Conservation (phyloP, 2,113 vertebrate genomes). For the Nerophis ophidion region DNA sequence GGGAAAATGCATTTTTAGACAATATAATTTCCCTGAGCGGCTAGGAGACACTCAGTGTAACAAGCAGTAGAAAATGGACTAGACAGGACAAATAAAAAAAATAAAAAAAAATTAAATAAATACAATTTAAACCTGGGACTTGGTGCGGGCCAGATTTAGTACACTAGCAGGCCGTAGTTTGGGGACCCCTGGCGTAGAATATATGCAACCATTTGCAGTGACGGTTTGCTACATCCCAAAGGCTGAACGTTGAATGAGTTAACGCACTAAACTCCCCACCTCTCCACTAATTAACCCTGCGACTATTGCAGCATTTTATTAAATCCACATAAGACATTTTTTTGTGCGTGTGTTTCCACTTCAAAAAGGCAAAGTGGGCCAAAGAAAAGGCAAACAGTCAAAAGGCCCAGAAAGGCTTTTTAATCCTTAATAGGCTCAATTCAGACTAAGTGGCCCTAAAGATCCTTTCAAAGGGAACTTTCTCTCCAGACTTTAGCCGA, state of each 20-base stretch:
- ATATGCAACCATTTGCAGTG: no score
- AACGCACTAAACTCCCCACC: constrained; percentile 85
- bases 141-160: no score
- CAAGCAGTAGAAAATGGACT: no score
- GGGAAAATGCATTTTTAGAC: no score
- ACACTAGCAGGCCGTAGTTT: no score
- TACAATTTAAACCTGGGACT: no score
- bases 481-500: constrained; percentile 33
- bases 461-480: constrained; percentile 80
- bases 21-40: no score
- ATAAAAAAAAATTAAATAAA: no score
- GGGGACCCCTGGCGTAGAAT: no score
- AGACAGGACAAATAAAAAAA: no score
- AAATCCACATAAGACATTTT: constrained; percentile 88
- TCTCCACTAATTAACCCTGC: constrained; percentile 95
- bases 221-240: constrained; percentile 40
- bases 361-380: constrained; percentile 86
- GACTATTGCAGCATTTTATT: constrained; percentile 86
- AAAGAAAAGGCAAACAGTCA: constrained; percentile 96
- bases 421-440: constrained; percentile 98
- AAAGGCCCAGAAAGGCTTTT: constrained; percentile 84
- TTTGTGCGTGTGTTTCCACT: constrained; percentile 80
- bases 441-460: constrained; percentile 90
- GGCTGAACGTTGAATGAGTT: constrained; percentile 92
- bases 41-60: no score